Evolutionary conservation across 2,113 vertebrate species (phyloP), one percentile per base, ranked within the genome.

Genomic region (Colaptes auratus): DNA sequence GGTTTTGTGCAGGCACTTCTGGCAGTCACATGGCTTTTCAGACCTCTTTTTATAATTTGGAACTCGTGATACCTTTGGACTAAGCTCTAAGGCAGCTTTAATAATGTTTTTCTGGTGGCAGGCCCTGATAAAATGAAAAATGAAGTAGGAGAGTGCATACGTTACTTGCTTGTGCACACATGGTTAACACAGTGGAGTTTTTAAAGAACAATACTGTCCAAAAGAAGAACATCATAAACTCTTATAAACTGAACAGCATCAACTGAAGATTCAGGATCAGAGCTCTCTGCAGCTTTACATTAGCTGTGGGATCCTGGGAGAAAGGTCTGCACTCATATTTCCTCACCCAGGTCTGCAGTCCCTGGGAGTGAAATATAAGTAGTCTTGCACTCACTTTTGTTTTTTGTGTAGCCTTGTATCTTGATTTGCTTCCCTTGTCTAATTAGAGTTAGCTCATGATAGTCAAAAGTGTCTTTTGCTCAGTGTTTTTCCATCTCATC

Each of bases 111-210:
- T 4, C 19, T 61, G 17, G 11, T 14, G 3, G 16, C 19, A 56
- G 4, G 4, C 9, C 16, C 12, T 31, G 21, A 39, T 39, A 44
- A 72, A 86, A 88, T 21, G 21, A 61, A 10, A 6, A 19, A 23
- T 56, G 21, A 82, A 73, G 8, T 48, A 61, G 46, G 39, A 11
- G 1, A 1, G 0, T 0, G 1, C 1, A 15, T 44, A 20, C 56
- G 78, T 36, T 84, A 15, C 35, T 70, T 48, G 3, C 33, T 48
- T n/a, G 21, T 1, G 0, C 39, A n/a, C 9, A 52, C 3, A 1
- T 11, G 5, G 33, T 83, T 72, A 56, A 61, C 7, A 16, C 3
- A 8, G 5, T 30, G 14, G 15, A 30, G 9, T 71, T 92, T 92
- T 48, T 71, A 67, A 33, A 52, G 39, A 48, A 25, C 20, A 56